Evolutionary conservation across 2,113 vertebrate genomes (phyloP), one percentile per base, ranked within the genome.

Genomic region (Dipodomys stephensi): DNA sequence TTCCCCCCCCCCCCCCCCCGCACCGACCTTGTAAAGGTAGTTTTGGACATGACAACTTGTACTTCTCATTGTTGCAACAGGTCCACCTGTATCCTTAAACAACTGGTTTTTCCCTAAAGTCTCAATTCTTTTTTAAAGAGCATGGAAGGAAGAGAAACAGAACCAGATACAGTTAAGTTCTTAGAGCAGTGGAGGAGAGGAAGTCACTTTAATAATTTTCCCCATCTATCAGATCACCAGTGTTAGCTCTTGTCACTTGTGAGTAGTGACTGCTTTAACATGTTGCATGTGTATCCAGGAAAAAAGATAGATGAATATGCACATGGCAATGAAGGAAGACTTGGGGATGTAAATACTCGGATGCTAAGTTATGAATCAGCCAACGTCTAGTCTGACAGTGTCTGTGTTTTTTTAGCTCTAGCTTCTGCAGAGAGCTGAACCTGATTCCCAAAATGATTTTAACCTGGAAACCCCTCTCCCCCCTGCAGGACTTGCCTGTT

Each of bases 321-420:
- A 28, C 12, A 10, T 30, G 65, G 60, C 0, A 2, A 46, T 23
- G 25, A 78, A 94, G 60, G 69, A 73, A 30, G 77, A 68, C 60
- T 57, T 35, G 2, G 3, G 72, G n/a, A 46, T 76, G 20, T 25
- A 68, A 72, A 62, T 65, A 49, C 18, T 85, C 30, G 39, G 25
- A 28, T 88, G 60, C 7, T 28, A 18, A 62, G 1, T 57, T 53
- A 44, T 64, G 82, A 86, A 44, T 44, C 15, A 49, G 65, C 83
- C 80, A 46, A 68, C 69, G 60, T 67, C 92, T 68, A 25, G 7
- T 32, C 32, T 78, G 82, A 82, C 76, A 19, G 15, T 28, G n/a
- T 77, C 79, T 92, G 86, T 60, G 23, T 69, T 88, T 88, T 69
- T 88, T 88, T 53, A 86, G 57, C 91, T 91, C 83, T 91, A 88